phyloP scores from a whole-genome alignment of 2,113 vertebrate species.

The Tyto alba region DNA sequence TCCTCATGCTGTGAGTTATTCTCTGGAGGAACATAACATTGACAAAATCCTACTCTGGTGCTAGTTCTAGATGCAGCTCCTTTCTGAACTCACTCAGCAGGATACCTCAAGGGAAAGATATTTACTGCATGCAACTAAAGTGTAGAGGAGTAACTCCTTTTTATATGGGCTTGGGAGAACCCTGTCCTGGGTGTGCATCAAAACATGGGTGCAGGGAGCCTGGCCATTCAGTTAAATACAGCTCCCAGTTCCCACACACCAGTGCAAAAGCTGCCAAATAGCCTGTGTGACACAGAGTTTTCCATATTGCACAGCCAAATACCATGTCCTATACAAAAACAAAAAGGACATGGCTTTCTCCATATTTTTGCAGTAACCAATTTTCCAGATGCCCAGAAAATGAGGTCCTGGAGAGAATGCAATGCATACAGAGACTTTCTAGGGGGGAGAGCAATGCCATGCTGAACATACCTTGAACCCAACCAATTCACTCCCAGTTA shows the following conservation, averaged over 20 bases:
- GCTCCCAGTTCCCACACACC: background rate
- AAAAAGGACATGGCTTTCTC: background rate
- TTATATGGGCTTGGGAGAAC: accelerated
- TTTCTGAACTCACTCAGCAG: background rate
- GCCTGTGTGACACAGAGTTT: accelerated
- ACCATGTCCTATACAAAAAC: background rate
- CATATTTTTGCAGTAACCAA: background rate
- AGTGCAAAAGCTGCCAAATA: background rate
- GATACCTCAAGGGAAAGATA: background rate
- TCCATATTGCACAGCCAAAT: background rate
- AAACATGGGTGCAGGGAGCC: background rate
- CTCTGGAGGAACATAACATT: background rate
- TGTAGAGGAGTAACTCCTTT: background rate
- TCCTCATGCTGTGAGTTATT: background rate
- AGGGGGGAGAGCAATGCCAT: background rate
- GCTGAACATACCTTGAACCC: background rate
- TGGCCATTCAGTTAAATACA: background rate
- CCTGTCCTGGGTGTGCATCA: background rate
- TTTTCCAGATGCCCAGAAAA: background rate
- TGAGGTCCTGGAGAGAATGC: background rate
- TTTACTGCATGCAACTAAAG: background rate
- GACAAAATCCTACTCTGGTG: background rate
- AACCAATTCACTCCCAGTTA: background rate
- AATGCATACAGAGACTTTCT: background rate
- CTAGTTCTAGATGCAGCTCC: background rate